A percentile compares a stretch with the other conserved stretches of the same genome.
Evolutionary conservation across 2,888 invertebrate species (phyloP).

Genomic region (Hofmannophila pseudospretella): DNA sequence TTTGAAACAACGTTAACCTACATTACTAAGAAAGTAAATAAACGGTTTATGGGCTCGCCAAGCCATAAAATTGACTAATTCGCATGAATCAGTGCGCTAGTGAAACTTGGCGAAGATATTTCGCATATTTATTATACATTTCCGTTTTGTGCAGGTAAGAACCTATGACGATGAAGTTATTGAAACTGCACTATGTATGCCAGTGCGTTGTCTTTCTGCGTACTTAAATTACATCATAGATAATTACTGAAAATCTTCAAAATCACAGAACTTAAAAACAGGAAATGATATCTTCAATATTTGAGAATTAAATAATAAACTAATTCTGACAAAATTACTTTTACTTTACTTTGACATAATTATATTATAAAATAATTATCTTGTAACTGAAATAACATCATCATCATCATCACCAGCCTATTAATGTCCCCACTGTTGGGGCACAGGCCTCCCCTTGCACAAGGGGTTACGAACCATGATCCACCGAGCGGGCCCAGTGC

Average conservation of each 20-base stretch:
- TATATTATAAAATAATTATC: too few relatives aligned
- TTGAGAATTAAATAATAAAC: too few relatives aligned
- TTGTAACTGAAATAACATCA: too few relatives aligned
- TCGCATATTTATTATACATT: constrained; percentile 35
- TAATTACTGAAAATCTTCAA: neutral
- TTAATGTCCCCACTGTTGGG: too few relatives aligned
- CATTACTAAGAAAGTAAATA: constrained; percentile 35
- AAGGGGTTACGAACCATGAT: too few relatives aligned
- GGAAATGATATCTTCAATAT: too few relatives aligned
- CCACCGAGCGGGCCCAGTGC: too few relatives aligned
- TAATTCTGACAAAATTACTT: too few relatives aligned
- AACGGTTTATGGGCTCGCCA: constrained; percentile 23
- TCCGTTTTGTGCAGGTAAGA: constrained; percentile 35
- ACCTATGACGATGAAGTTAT: constrained; percentile 13
- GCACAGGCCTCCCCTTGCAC: too few relatives aligned
- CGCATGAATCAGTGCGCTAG: constrained; percentile 27
- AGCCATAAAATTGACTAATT: constrained; percentile 22
- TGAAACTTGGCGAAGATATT: constrained; percentile 24
- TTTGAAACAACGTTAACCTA: too few relatives aligned
- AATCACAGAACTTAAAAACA: neutral
- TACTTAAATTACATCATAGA: constrained; percentile 17
- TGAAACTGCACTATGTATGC: constrained; percentile 22
- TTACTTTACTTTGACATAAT: too few relatives aligned
- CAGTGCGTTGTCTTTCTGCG: constrained; percentile 30
- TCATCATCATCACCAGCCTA: too few relatives aligned